These are phyloP conservation scores for Drosophila mettleri DNA, from an alignment of 2,888 invertebrate species.

Conservation along the genomic window DNA sequence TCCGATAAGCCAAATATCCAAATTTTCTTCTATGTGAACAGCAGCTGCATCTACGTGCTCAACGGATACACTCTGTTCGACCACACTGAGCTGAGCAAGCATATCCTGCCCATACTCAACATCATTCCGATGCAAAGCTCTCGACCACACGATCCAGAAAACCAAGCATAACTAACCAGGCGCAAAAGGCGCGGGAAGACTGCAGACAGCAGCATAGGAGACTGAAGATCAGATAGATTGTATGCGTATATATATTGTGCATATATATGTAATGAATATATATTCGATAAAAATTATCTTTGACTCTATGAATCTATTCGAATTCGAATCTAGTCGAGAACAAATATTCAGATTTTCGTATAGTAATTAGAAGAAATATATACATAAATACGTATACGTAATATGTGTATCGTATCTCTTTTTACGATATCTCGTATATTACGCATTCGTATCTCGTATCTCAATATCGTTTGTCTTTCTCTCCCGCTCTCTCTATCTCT, in stretches of 20 bases:
- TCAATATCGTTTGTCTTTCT: neutral
- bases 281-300: neutral
- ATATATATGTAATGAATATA: neutral
- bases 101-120: slow-evolving; percentile 25
- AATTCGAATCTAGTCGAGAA: neutral
- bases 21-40: neutral
- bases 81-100: slow-evolving; percentile 1
- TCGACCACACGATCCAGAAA: too few relatives aligned
- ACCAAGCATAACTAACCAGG: too few relatives aligned
- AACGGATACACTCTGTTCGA: slow-evolving; percentile 15
- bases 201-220: neutral
- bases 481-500: neutral
- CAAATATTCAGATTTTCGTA: neutral
- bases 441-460: neutral
- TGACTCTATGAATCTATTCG: neutral
- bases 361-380: neutral
- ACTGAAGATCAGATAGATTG: neutral
- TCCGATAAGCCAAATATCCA: neutral
- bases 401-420: neutral
- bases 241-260: too few relatives aligned
- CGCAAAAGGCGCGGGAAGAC: too few relatives aligned
- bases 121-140: slow-evolving; percentile 6
- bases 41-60: slow-evolving; percentile 4
- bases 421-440: neutral
- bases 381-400: too few relatives aligned